These are phyloP conservation scores for Acanthoscelides obtectus DNA, from an alignment of 2,888 invertebrate species.

Conservation along the genomic window DNA sequence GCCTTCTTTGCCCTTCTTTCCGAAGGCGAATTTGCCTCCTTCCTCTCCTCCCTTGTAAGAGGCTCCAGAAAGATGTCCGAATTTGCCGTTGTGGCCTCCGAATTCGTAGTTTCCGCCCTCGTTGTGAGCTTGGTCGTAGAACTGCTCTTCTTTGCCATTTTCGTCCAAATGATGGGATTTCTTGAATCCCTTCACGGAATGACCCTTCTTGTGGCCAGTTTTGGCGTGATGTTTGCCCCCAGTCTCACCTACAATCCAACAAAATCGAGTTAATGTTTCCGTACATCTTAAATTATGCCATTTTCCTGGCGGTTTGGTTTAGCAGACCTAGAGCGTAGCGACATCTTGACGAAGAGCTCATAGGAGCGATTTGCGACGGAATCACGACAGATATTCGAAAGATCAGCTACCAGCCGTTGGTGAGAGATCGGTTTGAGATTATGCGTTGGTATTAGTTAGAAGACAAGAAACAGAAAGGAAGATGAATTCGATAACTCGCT, in stretches of 20 bases:
- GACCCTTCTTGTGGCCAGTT: conserved; percentile 60
- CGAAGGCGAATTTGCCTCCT: conserved; percentile 55
- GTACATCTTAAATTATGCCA: no score
- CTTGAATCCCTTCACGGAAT: conserved; percentile 62
- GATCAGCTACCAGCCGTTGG: no score
- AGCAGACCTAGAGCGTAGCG: no score
- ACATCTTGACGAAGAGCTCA: no score
- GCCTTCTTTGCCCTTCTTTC: conserved; percentile 56
- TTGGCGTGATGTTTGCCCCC: conserved; percentile 55
- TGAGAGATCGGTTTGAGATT: no score
- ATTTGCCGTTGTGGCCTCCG: conserved; percentile 55
- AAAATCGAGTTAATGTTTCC: not conserved
- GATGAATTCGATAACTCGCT: no score
- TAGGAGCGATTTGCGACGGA: no score
- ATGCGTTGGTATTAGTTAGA: no score
- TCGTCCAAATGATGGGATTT: conserved; percentile 63
- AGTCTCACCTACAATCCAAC: conserved; percentile 44
- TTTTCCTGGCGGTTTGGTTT: no score
- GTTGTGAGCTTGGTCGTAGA: conserved; percentile 62
- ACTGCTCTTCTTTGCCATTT: conserved; percentile 60
- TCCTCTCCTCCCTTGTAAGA: conserved; percentile 59
- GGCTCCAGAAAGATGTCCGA: conserved; percentile 55
- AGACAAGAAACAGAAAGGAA: no score
- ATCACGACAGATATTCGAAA: no score
- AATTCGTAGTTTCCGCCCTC: conserved; percentile 57